Conservation (phyloP, 2,113 vertebrate species). For the Cheilinus undulatus region DNA sequence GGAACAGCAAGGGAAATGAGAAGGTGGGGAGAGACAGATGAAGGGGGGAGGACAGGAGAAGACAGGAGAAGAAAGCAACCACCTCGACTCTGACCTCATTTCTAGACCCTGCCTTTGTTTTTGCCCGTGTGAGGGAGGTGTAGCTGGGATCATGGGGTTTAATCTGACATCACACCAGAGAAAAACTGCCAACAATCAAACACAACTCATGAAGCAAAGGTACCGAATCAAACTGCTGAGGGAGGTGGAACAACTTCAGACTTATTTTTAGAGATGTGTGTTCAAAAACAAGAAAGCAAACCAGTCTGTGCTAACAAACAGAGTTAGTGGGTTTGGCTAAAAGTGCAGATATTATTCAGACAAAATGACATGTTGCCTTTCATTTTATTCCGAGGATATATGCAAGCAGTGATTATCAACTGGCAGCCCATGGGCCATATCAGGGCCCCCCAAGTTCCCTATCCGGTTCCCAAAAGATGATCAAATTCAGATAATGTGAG, state of each 20-base stretch:
- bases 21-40: conserved; percentile 4
- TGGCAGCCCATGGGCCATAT: no score
- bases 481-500: no score
- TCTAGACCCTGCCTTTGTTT: conserved; percentile 63
- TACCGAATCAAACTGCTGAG: conserved; percentile 4
- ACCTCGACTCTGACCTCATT: conserved; percentile 66
- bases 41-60: conserved; percentile 11
- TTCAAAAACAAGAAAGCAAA: not conserved
- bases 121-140: conserved; percentile 47
- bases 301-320: not conserved
- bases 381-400: no score
- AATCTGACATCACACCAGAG: conserved; percentile 59
- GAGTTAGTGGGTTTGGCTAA: not conserved
- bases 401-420: no score
- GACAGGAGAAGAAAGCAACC: conserved; percentile 57
- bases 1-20: conserved; percentile 46
- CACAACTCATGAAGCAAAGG: conserved; percentile 13
- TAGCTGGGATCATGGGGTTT: conserved; percentile 62
- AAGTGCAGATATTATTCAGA: conserved; percentile 1
- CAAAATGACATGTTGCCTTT: not conserved
- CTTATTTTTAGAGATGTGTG: not conserved
- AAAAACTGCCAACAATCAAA: conserved; percentile 47
- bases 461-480: no score
- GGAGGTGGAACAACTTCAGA: not conserved
- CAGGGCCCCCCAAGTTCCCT: no score